Evolutionary conservation across 2,113 vertebrate species (phyloP).

Genomic region (Chitala chitala): DNA sequence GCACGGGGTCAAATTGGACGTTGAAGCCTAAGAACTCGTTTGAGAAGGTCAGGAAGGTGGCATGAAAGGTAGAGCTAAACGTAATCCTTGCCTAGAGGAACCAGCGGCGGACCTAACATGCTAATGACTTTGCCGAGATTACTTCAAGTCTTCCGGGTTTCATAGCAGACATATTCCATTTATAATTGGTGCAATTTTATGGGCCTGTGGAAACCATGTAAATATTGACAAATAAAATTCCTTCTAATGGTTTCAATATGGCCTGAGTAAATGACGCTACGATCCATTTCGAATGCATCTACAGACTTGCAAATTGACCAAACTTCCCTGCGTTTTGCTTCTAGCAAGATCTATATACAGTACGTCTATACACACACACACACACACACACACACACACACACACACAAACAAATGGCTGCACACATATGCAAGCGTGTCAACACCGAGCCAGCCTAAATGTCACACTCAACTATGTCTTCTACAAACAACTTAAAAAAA

Average conservation of each 20-base stretch:
- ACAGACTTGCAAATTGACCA: background rate
- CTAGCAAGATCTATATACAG: background rate
- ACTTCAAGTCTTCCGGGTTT: background rate
- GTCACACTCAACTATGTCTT: no score
- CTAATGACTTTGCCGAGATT: background rate
- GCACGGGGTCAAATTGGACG: no score
- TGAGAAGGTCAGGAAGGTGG: background rate
- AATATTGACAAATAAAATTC: background rate
- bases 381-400: no score
- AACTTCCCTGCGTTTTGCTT: background rate
- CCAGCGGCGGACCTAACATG: background rate
- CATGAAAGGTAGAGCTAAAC: background rate
- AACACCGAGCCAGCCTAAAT: no score
- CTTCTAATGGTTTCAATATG: background rate
- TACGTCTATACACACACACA: no score
- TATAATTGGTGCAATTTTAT: background rate
- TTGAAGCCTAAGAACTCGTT: constrained; percentile 1
- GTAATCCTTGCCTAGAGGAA: background rate
- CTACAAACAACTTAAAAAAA: no score
- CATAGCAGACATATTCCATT: background rate
- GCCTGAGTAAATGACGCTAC: background rate
- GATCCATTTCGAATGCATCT: background rate
- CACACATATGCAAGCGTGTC: no score
- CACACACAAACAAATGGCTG: no score
- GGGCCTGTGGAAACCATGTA: background rate